Conservation (phyloP, 2,113 vertebrate genomes). For the Camarhynchus parvulus region DNA sequence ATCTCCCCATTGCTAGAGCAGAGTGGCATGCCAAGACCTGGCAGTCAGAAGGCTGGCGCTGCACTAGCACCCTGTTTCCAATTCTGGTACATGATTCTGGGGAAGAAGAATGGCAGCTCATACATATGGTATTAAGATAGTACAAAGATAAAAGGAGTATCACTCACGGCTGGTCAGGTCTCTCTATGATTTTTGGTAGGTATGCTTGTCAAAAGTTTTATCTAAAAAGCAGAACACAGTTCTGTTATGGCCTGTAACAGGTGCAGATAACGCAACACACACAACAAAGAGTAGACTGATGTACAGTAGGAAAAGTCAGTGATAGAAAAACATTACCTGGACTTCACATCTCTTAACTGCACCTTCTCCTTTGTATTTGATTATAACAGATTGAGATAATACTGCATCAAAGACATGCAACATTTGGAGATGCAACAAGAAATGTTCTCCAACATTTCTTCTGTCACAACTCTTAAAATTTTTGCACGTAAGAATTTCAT, state of each 20-base stretch:
- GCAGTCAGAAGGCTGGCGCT: neutral
- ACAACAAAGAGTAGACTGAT: neutral
- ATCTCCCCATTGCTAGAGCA: neutral
- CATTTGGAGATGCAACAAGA: too few species aligned
- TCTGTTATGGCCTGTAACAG: neutral
- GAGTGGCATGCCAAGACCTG: neutral
- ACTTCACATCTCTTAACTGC: neutral
- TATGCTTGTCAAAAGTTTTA: neutral
- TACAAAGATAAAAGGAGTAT: neutral
- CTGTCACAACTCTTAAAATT: neutral
- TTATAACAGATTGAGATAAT: neutral
- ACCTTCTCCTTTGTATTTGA: neutral
- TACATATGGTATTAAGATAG: neutral
- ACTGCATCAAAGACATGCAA: neutral
- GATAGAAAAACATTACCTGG: neutral
- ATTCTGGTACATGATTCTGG: neutral
- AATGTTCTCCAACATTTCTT: neutral
- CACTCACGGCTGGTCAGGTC: neutral
- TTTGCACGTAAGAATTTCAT: neutral
- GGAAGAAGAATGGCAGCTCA: neutral
- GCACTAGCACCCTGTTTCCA: neutral
- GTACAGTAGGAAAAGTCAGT: neutral
- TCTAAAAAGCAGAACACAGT: neutral
- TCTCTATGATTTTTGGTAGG: neutral
- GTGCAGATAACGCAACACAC: neutral